These are phyloP conservation scores for Petrocephalus zakoni DNA, from an alignment of 2,113 vertebrate species.

Conservation along the genomic window DNA sequence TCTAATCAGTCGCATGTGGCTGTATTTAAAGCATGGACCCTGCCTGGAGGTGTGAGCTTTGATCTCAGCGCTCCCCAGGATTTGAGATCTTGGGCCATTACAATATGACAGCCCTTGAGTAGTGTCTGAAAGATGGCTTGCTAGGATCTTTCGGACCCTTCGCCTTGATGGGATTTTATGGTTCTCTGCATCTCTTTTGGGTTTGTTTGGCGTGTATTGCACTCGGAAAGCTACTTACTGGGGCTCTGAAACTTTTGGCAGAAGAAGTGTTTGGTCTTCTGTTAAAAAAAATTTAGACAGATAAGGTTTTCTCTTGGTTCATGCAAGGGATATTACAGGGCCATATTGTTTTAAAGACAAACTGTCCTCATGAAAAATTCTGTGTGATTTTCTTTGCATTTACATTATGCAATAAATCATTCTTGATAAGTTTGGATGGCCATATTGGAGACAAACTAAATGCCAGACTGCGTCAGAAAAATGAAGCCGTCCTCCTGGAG, in stretches of 20 bases:
- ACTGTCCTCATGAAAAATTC: not conserved
- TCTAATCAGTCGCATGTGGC: constrained; percentile 5
- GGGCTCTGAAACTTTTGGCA: not conserved
- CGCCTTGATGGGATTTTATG: not conserved
- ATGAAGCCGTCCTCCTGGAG: not conserved
- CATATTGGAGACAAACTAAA: not conserved
- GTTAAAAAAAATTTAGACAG: not conserved
- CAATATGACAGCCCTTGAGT: not conserved
- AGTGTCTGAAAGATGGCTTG: not conserved
- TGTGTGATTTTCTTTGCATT: not conserved
- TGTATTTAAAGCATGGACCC: not conserved
- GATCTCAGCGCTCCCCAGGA: not conserved
- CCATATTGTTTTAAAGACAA: not conserved
- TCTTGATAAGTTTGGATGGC: not conserved
- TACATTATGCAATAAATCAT: not conserved
- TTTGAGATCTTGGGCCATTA: not conserved
- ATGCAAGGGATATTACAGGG: not conserved
- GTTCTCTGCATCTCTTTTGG: not conserved
- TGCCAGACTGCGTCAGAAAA: not conserved
- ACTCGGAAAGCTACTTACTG: constrained; percentile 1
- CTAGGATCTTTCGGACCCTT: not conserved
- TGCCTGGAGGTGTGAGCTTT: constrained; percentile 10
- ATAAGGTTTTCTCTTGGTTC: not conserved
- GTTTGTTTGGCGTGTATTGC: not conserved
- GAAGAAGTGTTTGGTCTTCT: not conserved